These are phyloP conservation scores for Magallana gigas DNA, from an alignment of 1,140 invertebrate genomes.

Conservation along the genomic window DNA sequence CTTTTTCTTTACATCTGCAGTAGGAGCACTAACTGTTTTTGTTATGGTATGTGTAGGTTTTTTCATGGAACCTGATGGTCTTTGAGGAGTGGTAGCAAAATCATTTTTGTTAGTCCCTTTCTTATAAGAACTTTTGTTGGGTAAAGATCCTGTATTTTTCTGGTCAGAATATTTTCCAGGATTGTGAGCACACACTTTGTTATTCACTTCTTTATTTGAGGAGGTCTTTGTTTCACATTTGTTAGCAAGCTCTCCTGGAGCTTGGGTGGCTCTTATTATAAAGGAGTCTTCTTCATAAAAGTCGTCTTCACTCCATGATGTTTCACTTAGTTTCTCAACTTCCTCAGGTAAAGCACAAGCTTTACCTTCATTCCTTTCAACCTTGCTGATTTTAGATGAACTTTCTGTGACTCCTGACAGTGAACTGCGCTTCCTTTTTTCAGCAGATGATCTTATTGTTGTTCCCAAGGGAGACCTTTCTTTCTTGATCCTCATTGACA, in stretches of 20 bases:
- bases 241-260: not conserved
- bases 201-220: not conserved
- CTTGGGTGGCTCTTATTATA: constrained; percentile 54
- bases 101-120: not conserved
- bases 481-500: not conserved
- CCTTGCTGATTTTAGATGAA: constrained; percentile 7
- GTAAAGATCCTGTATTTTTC: not conserved
- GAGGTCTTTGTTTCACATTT: not conserved
- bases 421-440: not conserved
- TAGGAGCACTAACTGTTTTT: constrained; percentile 11
- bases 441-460: not conserved
- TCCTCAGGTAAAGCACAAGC: not conserved
- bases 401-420: not conserved
- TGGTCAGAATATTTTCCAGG: constrained; percentile 3
- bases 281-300: constrained; percentile 52
- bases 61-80: not conserved
- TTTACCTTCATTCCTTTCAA: not conserved
- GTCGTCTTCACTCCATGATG: constrained; percentile 56
- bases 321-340: not conserved
- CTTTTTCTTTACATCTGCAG: not conserved
- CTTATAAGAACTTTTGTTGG: not conserved
- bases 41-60: not conserved
- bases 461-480: not conserved
- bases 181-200: not conserved
- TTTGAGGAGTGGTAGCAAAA: not conserved